phyloP scores from a whole-genome alignment of 2,888 invertebrate species.

The Dynastes hyllus region DNA sequence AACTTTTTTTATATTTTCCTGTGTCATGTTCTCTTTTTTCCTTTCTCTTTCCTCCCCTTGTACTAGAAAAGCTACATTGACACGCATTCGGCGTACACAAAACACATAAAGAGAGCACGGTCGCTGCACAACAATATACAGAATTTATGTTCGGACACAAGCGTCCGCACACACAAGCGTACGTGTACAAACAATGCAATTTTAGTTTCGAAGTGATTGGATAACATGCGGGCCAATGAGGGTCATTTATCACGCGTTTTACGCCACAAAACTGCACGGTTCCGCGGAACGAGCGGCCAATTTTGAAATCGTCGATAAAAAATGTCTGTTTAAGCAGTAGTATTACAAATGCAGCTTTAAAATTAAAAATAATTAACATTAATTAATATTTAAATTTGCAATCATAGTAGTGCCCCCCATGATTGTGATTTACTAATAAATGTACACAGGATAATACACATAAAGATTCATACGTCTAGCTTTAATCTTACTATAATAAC shows the following conservation, averaged over 20 bases:
- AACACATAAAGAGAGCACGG: slow-evolving; percentile 12
- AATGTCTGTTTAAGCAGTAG: neutral
- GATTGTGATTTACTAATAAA: too few species aligned
- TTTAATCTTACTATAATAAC: too few species aligned
- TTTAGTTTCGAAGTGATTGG: slow-evolving; percentile 29
- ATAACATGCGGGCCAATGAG: slow-evolving; percentile 29
- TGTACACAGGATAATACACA: too few species aligned
- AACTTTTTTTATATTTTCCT: slow-evolving; percentile 3
- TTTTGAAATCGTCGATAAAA: slow-evolving; percentile 4
- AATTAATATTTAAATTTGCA: too few species aligned
- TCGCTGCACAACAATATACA: slow-evolving; percentile 24
- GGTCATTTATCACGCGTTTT: slow-evolving; percentile 32
- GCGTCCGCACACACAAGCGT: slow-evolving; percentile 1
- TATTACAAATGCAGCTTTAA: neutral
- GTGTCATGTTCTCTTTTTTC: neutral
- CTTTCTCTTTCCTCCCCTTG: neutral
- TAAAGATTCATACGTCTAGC: too few species aligned
- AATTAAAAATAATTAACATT: neutral
- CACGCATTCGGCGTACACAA: neutral
- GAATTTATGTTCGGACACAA: slow-evolving; percentile 14
- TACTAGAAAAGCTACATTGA: neutral
- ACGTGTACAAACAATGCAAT: slow-evolving; percentile 28
- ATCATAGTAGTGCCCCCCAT: too few species aligned
- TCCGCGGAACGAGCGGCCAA: neutral
- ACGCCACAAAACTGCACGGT: neutral